A percentile compares a stretch with the other conserved stretches of the same genome.
These are phyloP conservation scores for Cerastis leucographa DNA, from an alignment of 2,888 invertebrate species.

Conservation along the genomic window DNA sequence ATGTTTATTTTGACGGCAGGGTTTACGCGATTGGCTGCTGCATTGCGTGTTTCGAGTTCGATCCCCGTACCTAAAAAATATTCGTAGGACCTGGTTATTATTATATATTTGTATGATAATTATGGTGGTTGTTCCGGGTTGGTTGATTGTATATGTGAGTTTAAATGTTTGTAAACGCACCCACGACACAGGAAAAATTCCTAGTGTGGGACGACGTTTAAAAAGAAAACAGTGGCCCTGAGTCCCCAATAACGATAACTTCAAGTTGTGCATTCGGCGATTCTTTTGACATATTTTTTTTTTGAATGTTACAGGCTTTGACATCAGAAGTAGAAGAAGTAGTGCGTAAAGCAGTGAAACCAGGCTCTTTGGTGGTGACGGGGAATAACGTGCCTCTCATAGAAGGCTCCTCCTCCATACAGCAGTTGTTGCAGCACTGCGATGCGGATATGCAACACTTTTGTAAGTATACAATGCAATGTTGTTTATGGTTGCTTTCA, in stretches of 20 bases:
- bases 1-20: too few relatives aligned
- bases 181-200: too few relatives aligned
- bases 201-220: too few relatives aligned
- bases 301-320: constrained; percentile 71
- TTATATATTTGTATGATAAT: too few relatives aligned
- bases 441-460: constrained; percentile 85
- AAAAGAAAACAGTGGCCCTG: too few relatives aligned
- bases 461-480: constrained; percentile 74
- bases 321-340: constrained; percentile 78
- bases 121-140: too few relatives aligned
- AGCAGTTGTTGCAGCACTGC: constrained; percentile 80
- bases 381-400: constrained; percentile 76
- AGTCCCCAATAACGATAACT: not conserved
- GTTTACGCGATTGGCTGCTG: too few relatives aligned
- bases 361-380: constrained; percentile 76
- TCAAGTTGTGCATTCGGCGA: not conserved
- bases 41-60: too few relatives aligned
- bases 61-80: too few relatives aligned
- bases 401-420: constrained; percentile 74
- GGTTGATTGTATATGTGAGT: too few relatives aligned
- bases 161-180: too few relatives aligned
- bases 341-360: constrained; percentile 67
- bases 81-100: too few relatives aligned
- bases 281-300: not conserved
- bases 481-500: not conserved